These are phyloP conservation scores for Cyprinodon diabolis DNA, from an alignment of 2,797 vertebrate species.

Conservation along the genomic window DNA sequence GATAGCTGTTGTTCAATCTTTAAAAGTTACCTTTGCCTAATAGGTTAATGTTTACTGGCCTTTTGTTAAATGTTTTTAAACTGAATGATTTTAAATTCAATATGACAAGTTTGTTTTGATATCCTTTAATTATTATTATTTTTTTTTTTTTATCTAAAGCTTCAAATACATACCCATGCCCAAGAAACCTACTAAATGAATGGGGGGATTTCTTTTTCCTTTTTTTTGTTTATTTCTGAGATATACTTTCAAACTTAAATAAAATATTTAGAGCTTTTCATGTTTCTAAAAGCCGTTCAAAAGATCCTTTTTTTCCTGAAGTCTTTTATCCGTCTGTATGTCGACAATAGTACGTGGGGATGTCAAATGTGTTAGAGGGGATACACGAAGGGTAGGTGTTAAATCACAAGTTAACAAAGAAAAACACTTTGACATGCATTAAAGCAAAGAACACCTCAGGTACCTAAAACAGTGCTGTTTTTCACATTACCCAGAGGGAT, in stretches of 20 bases:
- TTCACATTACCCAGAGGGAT: constrained; percentile 46
- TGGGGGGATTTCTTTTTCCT: background rate
- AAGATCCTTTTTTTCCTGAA: constrained; percentile 47
- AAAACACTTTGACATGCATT: constrained; percentile 63
- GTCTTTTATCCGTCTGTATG: constrained; percentile 38
- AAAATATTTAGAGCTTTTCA: background rate
- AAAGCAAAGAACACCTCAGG: constrained; percentile 44
- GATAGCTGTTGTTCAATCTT: constrained; percentile 7
- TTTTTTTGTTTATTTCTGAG: background rate
- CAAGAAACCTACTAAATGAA: background rate
- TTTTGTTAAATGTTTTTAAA: background rate
- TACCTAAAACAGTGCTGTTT: constrained; percentile 46
- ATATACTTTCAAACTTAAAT: background rate
- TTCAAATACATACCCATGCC: background rate
- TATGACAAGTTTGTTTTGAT: background rate
- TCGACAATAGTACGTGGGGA: constrained; percentile 45
- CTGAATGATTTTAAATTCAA: background rate
- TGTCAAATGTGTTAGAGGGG: constrained; percentile 41
- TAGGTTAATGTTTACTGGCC: constrained; percentile 7
- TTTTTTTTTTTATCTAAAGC: background rate
- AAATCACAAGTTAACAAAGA: constrained; percentile 51
- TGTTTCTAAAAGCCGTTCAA: constrained; percentile 34
- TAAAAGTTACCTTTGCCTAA: constrained; percentile 13
- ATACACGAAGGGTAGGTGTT: constrained; percentile 14
- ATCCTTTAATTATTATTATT: background rate